Conservation (phyloP, 2,888 invertebrate species). For the Electrophaes corylata region DNA sequence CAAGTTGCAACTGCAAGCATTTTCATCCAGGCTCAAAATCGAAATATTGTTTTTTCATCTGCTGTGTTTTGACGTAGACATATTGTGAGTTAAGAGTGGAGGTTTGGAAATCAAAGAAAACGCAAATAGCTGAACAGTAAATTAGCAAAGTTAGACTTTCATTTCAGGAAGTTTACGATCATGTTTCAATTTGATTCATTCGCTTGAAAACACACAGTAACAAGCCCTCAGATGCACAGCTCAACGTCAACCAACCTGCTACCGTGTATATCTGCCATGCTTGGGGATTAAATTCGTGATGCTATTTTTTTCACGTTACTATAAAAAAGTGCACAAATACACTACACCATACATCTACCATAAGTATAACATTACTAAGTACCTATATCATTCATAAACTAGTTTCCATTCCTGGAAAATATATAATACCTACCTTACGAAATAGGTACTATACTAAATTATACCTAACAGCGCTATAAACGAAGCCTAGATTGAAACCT, state of each 20-base stretch:
- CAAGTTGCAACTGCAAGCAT: too few relatives aligned
- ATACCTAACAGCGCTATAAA: background rate
- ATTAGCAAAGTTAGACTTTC: conserved; percentile 19
- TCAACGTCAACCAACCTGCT: too few relatives aligned
- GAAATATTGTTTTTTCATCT: background rate
- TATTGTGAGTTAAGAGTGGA: background rate
- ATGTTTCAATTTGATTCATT: conserved; percentile 6
- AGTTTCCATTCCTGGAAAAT: background rate
- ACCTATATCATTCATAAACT: background rate
- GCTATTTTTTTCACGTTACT: too few relatives aligned
- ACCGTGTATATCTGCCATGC: too few relatives aligned
- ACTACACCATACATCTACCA: too few relatives aligned
- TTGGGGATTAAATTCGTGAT: too few relatives aligned
- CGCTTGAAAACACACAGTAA: background rate
- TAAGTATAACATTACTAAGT: too few relatives aligned
- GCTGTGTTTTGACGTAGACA: conserved; percentile 17
- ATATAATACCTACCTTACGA: too few relatives aligned
- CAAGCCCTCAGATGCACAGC: too few relatives aligned
- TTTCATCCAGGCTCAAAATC: too few relatives aligned
- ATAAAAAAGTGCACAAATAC: too few relatives aligned
- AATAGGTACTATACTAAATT: too few relatives aligned
- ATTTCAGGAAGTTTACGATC: conserved; percentile 19
- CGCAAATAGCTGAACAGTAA: conserved; percentile 16
- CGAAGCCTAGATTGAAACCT: conserved; percentile 27
- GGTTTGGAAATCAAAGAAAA: conserved; percentile 19